Percentiles rank a stretch among this genome's conserved stretches.
phyloP scores from a whole-genome alignment of 1,140 invertebrate species.

The Procambarus virginalis region DNA sequence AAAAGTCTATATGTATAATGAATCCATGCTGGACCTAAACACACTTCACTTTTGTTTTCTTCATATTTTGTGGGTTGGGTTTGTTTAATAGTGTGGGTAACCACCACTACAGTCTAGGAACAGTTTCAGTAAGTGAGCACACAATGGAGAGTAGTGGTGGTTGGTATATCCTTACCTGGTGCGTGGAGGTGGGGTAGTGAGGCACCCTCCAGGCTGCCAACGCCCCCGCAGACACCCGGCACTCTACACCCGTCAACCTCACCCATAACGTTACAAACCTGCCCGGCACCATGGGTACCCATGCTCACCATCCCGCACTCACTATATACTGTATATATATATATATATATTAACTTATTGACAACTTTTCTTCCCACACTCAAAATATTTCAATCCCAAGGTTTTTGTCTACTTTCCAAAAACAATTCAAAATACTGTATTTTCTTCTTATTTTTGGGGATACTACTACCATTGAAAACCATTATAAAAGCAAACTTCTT shows the following conservation, averaged over 20 bases:
- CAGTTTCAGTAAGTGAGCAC: neutral
- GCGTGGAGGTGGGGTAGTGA: conserved; percentile 44
- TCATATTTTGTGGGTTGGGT: no score
- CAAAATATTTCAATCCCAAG: neutral
- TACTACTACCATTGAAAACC: no score
- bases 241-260: conserved; percentile 41
- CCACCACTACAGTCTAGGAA: no score
- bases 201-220: conserved; percentile 39
- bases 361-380: neutral
- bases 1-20: no score
- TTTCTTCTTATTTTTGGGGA: no score
- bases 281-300: conserved; percentile 32
- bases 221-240: conserved; percentile 28
- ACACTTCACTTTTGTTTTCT: no score
- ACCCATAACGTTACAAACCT: conserved; percentile 47
- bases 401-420: neutral
- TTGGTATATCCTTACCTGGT: conserved; percentile 41
- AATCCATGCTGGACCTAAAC: no score
- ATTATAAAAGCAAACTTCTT: no score
- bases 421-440: neutral
- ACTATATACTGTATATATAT: neutral
- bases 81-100: no score
- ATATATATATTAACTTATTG: no score
- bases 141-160: neutral
- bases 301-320: conserved; percentile 21